Evolutionary conservation across 1,140 invertebrate genomes (phyloP).

Genomic region (Ctenoplectra terminalis): DNA sequence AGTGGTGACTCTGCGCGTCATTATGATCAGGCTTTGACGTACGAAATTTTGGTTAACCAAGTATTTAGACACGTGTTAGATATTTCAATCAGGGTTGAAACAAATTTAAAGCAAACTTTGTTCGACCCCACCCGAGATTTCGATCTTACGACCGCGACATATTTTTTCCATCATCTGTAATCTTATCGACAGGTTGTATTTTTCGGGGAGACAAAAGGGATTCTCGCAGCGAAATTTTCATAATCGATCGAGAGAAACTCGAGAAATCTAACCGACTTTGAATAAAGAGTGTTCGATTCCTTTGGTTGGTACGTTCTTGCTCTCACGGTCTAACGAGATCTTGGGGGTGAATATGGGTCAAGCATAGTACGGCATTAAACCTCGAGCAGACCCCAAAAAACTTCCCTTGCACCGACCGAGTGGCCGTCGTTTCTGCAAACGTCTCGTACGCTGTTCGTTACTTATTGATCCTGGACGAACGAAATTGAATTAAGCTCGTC

Average conservation of each 20-base stretch:
- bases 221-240: not conserved
- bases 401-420: not conserved
- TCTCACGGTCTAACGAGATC: slow-evolving; percentile 16
- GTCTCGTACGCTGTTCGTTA: slow-evolving; percentile 48
- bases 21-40: not conserved
- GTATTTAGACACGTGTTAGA: no score
- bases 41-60: no score
- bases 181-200: no score
- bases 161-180: no score
- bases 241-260: not conserved
- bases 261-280: slow-evolving; percentile 10
- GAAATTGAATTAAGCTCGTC: slow-evolving; percentile 58
- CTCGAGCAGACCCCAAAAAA: not conserved
- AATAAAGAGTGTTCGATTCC: not conserved
- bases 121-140: no score
- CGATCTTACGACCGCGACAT: no score
- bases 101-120: no score
- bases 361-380: slow-evolving; percentile 38
- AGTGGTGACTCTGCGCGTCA: not conserved
- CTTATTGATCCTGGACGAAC: slow-evolving; percentile 41
- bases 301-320: not conserved
- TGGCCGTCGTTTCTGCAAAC: not conserved
- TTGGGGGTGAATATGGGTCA: slow-evolving; percentile 12
- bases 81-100: no score
- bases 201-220: not conserved